These are phyloP conservation scores for Hydriomena furcata DNA, from an alignment of 2,888 invertebrate genomes.

Conservation along the genomic window DNA sequence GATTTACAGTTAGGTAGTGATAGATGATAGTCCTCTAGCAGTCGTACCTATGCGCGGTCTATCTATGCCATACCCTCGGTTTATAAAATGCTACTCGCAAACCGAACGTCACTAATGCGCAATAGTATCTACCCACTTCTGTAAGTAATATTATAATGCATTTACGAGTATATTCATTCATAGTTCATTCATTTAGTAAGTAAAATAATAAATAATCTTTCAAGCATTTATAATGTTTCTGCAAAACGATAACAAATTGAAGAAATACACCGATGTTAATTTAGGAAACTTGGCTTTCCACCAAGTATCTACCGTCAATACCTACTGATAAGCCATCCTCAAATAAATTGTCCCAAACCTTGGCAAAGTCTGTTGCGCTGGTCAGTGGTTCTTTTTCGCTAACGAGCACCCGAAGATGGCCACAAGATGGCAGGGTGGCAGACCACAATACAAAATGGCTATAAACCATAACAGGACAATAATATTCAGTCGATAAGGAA, in stretches of 20 bases:
- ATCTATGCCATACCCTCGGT: constrained; percentile 1
- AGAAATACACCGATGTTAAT: background rate
- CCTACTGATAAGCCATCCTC: background rate
- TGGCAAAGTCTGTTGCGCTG: constrained; percentile 5
- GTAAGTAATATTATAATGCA: too few species aligned
- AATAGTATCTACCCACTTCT: too few species aligned
- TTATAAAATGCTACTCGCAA: too few species aligned
- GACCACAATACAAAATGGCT: constrained; percentile 44
- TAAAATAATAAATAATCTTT: too few species aligned
- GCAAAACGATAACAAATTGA: background rate
- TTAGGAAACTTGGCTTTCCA: background rate
- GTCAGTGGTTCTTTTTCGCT: constrained; percentile 31
- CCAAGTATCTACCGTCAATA: background rate
- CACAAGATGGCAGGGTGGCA: too few species aligned
- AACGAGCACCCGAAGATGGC: constrained; percentile 58
- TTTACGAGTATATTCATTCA: too few species aligned
- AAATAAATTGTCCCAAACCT: background rate
- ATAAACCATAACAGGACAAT: constrained; percentile 60
- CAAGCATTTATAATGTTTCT: too few species aligned
- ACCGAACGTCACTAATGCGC: too few species aligned
- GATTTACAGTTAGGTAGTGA: constrained; percentile 11
- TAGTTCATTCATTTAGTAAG: too few species aligned
- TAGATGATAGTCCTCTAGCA: constrained; percentile 19
- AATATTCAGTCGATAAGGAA: constrained; percentile 40
- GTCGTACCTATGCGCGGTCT: constrained; percentile 12